Base-by-base conservation (phyloP, 2,113 vertebrate genomes). In the Centropristis striata region DNA sequence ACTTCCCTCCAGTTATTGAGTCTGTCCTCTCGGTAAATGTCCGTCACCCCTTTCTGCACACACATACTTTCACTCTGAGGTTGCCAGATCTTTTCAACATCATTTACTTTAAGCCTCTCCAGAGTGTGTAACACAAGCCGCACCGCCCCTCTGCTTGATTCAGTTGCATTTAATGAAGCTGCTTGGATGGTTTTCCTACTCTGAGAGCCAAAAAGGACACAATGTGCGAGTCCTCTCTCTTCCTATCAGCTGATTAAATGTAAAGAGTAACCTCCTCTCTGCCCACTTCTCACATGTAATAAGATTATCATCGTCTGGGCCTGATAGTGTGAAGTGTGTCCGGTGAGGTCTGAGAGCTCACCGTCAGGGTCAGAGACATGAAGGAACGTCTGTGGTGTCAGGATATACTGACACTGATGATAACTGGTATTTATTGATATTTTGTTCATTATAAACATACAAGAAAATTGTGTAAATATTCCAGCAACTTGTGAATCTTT, bases 41-140 rank as follows among this genome's bases (percentile, higher is more conserved):
- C 63, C 0, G 16, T 77, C 49, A 42, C n/a, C 49, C 68, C 8
- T 27, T 21, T 27, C 42, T 75, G 59, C 71, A 6, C 74, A 77
- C 55, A 0, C 46, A 57, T 25, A 81, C 54, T 79, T 71, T 51
- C 28, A 47, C 49, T 72, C 65, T 25, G 36, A 74, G 47, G 46
- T 49, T 49, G 88, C 79, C 79, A 78, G 68, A 76, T 73, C 84
- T 74, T 86, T 89, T 90, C 75, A 83, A 27, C 64, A 81, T 83
- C 58, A 36, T 81, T 71, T 69, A 83, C 81, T 81, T 60, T 21
- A 65, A 77, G 75, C 50, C 74, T 72, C 10, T 63, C 5, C 39
- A 44, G 72, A 64, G 53, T 47, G 76, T 23, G 27, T 47, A 67
- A 83, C 80, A 53, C 50, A 47, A 27, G 71, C 39, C 28, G 63